phyloP scores from a whole-genome alignment of 2,113 vertebrate species.

The Tichodroma muraria region DNA sequence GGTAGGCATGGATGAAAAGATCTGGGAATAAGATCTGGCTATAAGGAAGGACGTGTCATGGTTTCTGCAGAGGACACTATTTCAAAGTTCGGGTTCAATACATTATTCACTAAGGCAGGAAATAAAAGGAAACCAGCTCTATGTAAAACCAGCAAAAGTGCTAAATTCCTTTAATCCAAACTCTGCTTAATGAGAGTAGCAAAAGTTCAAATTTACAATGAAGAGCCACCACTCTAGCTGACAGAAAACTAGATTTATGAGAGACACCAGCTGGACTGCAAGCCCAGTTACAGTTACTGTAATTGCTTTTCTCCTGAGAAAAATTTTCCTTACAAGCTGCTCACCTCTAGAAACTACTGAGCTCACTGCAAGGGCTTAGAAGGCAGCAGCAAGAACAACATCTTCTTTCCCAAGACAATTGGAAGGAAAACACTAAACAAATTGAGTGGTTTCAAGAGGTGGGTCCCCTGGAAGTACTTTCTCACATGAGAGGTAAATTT shows the following conservation, averaged over 20 bases:
- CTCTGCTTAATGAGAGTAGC: background rate
- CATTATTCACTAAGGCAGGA: background rate
- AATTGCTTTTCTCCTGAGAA: background rate
- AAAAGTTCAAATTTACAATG: background rate
- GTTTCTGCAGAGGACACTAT: background rate
- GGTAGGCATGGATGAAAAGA: background rate
- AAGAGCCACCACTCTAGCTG: background rate
- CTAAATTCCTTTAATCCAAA: background rate
- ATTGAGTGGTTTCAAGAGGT: background rate
- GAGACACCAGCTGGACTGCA: background rate
- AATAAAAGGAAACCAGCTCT: background rate
- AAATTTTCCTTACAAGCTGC: background rate
- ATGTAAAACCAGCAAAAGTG: background rate
- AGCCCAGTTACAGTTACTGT: background rate
- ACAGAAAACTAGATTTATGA: background rate
- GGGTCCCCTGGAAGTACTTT: background rate
- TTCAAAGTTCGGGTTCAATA: conserved; percentile 3
- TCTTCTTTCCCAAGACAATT: background rate
- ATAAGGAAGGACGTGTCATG: background rate
- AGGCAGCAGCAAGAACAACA: background rate
- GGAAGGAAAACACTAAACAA: background rate
- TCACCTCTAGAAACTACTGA: background rate
- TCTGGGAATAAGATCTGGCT: background rate
- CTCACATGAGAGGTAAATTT: background rate
- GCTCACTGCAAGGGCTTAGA: background rate